Evolutionary conservation across 2,888 invertebrate species (phyloP), one percentile per base, ranked within the genome.

Genomic region (Macrophya alboannulata): DNA sequence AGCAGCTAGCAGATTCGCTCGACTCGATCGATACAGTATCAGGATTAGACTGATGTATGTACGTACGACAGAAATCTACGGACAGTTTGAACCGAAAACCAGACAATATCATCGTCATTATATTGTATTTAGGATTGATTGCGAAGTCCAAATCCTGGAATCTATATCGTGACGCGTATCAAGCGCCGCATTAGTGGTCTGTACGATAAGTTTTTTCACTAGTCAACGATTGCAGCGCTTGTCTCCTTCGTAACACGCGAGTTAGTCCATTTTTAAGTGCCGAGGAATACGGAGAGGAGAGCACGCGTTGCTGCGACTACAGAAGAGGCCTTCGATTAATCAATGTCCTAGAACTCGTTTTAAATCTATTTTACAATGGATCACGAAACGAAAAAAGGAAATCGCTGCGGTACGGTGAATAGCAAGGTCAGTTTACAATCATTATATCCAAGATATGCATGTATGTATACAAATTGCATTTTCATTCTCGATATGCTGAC

Each of bases 391-490:
- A 40, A 59, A 37, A 6, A 59, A 25, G n/a, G 21, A 5, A 37
- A 81, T 1, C 62, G 43, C 40, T 81, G 40, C 15, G 43, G 62
- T 6, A 62, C 51, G 43, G 17, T 25, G 62, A 51, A 81, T 43
- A 81, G 12, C 51, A 81, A 81, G 81, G 81, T 81, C 59, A 81
- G 81, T 81, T 81, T 40, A 81, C 4, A 62, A 62, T 59, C 9
- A 40, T 62, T 59, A 31, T 55, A 55, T 55, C 55, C 9, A 71
- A 76, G 31, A 31, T 31, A 31, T 3, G 31, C 31, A 31, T 31
- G 17, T 76, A 8, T 4, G 31, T n/a, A 40, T 17, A n/a, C 5
- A 40, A 8, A n/a, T 71, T 71, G 21, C 37, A 12, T 74, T 45
- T 43, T 45, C 43, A 74, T 74, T 45, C 15, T 74, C n/a, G 8